Evolutionary conservation across 2,888 invertebrate genomes (phyloP).

Genomic region (Coenonympha glycerion): DNA sequence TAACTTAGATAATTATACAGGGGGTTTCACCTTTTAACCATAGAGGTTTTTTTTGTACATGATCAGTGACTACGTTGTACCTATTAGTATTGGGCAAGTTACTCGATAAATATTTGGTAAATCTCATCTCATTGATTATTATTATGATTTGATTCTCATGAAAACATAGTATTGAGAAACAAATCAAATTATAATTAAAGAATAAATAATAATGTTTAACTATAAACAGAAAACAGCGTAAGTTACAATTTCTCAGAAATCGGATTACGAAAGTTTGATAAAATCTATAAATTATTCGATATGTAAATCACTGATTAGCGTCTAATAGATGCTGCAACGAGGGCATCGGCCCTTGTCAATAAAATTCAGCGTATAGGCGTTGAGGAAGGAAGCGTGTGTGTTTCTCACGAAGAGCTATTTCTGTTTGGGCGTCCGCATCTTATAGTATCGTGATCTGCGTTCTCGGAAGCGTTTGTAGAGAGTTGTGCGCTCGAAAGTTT

Average conservation of each 20-base stretch:
- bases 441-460: constrained; percentile 29
- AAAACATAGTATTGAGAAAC: no score
- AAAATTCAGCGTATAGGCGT: constrained; percentile 25
- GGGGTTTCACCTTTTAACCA: no score
- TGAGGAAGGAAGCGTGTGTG: constrained; percentile 32
- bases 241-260: not conserved
- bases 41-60: no score
- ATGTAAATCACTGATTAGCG: constrained; percentile 11
- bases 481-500: constrained; percentile 33
- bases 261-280: not conserved
- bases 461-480: constrained; percentile 33
- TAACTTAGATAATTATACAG: not conserved
- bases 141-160: no score
- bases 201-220: not conserved
- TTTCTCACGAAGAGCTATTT: constrained; percentile 38
- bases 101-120: no score
- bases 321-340: constrained; percentile 12
- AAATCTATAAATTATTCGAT: constrained; percentile 2
- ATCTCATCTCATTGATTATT: no score
- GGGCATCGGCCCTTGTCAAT: constrained; percentile 24
- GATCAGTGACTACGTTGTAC: no score
- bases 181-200: not conserved
- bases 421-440: constrained; percentile 30
- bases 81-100: no score
- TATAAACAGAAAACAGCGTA: not conserved